Evolutionary conservation across 1,140 invertebrate genomes (phyloP).

Genomic region (Drosophila burlai): DNA sequence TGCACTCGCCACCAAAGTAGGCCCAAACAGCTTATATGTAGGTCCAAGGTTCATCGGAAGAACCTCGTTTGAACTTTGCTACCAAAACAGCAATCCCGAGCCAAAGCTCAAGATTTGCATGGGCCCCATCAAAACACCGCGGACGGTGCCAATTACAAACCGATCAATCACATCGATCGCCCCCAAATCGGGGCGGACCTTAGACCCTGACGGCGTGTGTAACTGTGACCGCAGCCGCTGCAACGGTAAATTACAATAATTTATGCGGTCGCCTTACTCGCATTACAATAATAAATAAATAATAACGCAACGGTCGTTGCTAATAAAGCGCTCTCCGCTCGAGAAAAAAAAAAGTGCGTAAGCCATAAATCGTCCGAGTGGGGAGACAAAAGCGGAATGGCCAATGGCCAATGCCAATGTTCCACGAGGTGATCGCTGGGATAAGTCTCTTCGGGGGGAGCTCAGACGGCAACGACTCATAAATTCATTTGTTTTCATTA

Average conservation of each 20-base stretch:
- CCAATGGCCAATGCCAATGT: conserved; percentile 63
- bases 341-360: conserved; percentile 59
- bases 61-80: conserved; percentile 64
- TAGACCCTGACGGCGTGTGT: conserved; percentile 39
- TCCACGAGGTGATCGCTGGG: conserved; percentile 62
- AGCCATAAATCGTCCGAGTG: conserved; percentile 67
- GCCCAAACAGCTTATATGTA: conserved; percentile 37
- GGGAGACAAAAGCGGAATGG: conserved; percentile 68
- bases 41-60: conserved; percentile 65
- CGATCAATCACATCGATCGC: conserved; percentile 67
- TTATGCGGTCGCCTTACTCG: conserved; percentile 66
- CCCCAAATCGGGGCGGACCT: conserved; percentile 41
- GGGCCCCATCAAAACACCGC: conserved; percentile 52
- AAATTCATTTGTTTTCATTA: conserved; percentile 82
- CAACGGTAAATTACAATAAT: conserved; percentile 71
- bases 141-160: conserved; percentile 63
- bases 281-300: conserved; percentile 71
- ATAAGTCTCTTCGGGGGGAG: conserved; percentile 49
- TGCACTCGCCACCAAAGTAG: conserved; percentile 25
- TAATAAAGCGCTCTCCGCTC: conserved; percentile 48
- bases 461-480: conserved; percentile 51
- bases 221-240: conserved; percentile 35
- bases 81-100: conserved; percentile 13
- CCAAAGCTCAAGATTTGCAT: conserved; percentile 54
- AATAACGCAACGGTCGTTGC: conserved; percentile 47